Base-by-base conservation (phyloP, 2,888 invertebrate genomes). In the Scaptomyza caliginosa region DNA sequence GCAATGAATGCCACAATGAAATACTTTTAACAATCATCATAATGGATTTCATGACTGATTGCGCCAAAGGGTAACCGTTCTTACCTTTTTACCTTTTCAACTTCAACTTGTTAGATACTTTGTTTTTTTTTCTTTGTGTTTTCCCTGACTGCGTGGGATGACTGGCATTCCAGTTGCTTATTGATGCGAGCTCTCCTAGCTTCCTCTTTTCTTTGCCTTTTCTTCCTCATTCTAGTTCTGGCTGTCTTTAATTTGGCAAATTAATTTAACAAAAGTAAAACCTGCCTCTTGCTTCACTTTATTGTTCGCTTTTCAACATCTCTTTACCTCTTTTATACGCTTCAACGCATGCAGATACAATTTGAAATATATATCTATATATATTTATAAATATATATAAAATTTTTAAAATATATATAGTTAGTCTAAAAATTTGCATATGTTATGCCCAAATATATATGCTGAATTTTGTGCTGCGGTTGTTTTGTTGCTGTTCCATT, bases 1-100 rank as follows among this genome's bases (percentile, higher is more conserved):
- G 54, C 65, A 69, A 81, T 77, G 73, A 69, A 81, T 81, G 69
- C 66, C 70, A 51, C 57, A 59, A 45, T 34, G 67, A 77, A 84
- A 81, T 77, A 74, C 78, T 77, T 72, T 49, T 21, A 59, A 48
- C 65, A 78, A 77, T 83, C 82, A 85, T 76, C 52, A 48, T 60
- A 68, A 60, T 60, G 65, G 70, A 64, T 72, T 72, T 72, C 57
- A 74, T 74, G 71, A 69, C 64, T 69, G 70, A 74, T 74, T 74
- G 70, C 65, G 51, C 64, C 58, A 69, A 66, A 64, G 58, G 60
- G 40, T 51, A 67, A 8, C 32, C 16, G 7, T 39, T 11, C 30
- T 32, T 63, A 69, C 66, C 71, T 65, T 70, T 76, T 60, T 66
- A 73, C 58, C 74, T 74, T 78, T 70, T 54, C 42, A 62, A 50